phyloP scores from a whole-genome alignment of 2,113 vertebrate genomes.

The Seriola rivoliana region DNA sequence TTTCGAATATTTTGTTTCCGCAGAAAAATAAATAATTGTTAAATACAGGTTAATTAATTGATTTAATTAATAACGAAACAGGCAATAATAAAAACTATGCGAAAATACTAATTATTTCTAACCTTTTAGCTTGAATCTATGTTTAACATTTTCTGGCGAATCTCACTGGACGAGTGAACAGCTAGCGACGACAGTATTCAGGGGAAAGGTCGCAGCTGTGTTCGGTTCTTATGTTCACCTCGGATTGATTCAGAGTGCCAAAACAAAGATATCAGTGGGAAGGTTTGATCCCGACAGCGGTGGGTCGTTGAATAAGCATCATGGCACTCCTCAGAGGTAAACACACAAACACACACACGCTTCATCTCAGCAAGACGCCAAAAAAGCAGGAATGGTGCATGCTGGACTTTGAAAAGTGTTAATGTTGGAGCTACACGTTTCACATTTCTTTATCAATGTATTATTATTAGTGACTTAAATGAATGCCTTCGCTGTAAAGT shows the following conservation, averaged over 20 bases:
- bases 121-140: not conserved
- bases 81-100: accelerated
- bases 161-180: constrained; percentile 12
- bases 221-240: not conserved
- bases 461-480: not conserved
- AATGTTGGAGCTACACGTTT: not conserved
- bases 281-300: constrained; percentile 14
- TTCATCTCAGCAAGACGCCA: not conserved
- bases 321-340: constrained; percentile 87
- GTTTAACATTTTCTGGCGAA: constrained; percentile 52
- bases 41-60: not conserved
- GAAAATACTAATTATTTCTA: not conserved
- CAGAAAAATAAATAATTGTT: not conserved
- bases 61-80: too few relatives aligned
- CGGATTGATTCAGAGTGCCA: not conserved
- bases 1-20: constrained; percentile 48
- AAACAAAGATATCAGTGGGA: not conserved
- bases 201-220: constrained; percentile 71
- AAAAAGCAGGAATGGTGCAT: not conserved
- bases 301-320: constrained; percentile 19
- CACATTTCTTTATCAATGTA: not conserved
- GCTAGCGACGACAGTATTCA: constrained; percentile 9
- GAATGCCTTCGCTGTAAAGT: not conserved
- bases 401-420: not conserved
- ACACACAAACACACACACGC: constrained; percentile 33